These are phyloP conservation scores for Myrmecobius fasciatus DNA, from an alignment of 2,113 vertebrate genomes.

Conservation along the genomic window DNA sequence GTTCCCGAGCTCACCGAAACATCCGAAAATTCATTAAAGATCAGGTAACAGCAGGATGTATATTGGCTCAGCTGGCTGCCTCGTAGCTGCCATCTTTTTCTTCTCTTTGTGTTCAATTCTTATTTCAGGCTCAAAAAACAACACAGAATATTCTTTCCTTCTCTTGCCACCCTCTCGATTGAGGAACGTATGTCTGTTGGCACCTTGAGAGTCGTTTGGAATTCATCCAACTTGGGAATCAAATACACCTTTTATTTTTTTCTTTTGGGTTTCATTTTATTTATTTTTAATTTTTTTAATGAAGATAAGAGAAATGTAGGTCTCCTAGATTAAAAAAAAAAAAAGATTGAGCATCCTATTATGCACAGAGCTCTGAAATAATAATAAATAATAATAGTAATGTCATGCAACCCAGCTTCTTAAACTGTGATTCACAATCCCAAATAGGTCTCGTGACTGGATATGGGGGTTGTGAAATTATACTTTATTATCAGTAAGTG, in stretches of 20 bases:
- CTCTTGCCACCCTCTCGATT: slow-evolving; percentile 44
- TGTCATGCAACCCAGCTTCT: neutral
- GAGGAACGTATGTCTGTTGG: slow-evolving; percentile 28
- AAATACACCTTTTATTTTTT: slow-evolving; percentile 15
- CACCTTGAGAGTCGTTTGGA: slow-evolving; percentile 46
- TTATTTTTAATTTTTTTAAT: neutral
- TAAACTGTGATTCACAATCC: too few relatives aligned
- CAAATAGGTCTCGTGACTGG: too few relatives aligned
- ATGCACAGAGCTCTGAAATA: neutral
- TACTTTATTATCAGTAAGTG: too few relatives aligned
- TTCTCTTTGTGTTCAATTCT: neutral
- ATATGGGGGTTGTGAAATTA: too few relatives aligned
- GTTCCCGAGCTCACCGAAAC: slow-evolving; percentile 93
- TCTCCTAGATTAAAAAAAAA: neutral
- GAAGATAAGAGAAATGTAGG: neutral
- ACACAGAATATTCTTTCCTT: slow-evolving; percentile 38
- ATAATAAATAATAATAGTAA: too few relatives aligned
- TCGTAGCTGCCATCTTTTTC: slow-evolving; percentile 8
- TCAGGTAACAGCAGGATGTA: slow-evolving; percentile 86
- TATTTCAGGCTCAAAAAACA: slow-evolving; percentile 46
- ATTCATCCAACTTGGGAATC: slow-evolving; percentile 34
- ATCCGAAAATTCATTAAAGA: slow-evolving; percentile 98
- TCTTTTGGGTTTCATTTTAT: neutral
- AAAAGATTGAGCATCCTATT: slow-evolving; percentile 34
- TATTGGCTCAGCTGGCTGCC: slow-evolving; percentile 26